Evolutionary conservation across 1,140 invertebrate species (phyloP).

Genomic region (Sycophaga agraensis): DNA sequence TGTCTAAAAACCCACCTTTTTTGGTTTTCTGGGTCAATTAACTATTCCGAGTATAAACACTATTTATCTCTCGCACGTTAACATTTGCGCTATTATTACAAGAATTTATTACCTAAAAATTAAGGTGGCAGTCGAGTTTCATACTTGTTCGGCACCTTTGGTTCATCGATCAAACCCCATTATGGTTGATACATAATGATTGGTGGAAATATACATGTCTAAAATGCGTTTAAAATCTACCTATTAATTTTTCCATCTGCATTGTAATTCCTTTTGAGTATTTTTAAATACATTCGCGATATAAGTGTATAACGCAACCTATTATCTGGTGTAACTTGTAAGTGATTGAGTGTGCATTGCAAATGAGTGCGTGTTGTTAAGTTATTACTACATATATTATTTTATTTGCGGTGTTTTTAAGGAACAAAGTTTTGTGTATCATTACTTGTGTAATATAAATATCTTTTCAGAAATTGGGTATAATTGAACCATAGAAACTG

Average conservation of each 20-base stretch:
- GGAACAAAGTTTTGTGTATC: no score
- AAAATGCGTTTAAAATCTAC: not conserved
- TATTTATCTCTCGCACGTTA: slow-evolving; percentile 14
- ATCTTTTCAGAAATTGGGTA: no score
- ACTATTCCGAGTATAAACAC: slow-evolving; percentile 29
- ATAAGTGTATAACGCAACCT: no score
- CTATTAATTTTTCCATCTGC: slow-evolving; percentile 17
- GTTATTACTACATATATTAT: no score
- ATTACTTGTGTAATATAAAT: no score
- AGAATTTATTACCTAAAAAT: slow-evolving; percentile 24
- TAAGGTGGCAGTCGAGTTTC: slow-evolving; percentile 43
- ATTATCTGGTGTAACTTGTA: no score
- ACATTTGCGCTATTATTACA: slow-evolving; percentile 14
- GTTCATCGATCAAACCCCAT: slow-evolving; percentile 10
- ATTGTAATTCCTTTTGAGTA: no score
- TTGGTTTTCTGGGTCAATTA: slow-evolving; percentile 21
- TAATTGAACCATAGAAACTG: no score
- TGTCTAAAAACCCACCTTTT: not conserved
- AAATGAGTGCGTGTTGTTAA: no score
- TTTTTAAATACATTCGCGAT: no score
- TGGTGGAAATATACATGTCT: not conserved
- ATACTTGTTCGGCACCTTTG: slow-evolving; percentile 23
- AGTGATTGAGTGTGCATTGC: no score
- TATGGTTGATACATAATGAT: slow-evolving; percentile 15
- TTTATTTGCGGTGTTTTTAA: no score